Evolutionary conservation across 2,113 vertebrate species (phyloP).

Genomic region (Tauraco erythrolophus): DNA sequence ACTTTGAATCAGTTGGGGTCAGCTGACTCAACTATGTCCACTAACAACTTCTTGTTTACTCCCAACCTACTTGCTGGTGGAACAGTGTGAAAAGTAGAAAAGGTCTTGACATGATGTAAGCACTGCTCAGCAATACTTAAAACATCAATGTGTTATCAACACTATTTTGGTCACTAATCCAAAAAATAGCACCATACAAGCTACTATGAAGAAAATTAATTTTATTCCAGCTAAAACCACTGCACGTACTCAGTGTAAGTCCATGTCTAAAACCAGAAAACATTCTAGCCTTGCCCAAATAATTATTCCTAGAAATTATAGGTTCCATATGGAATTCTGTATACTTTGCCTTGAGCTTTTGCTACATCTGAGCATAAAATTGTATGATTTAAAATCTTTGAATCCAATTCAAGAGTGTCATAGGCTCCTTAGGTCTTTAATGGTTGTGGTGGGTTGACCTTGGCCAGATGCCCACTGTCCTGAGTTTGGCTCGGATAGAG

Average conservation of each 20-base stretch:
- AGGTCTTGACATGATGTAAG: background rate
- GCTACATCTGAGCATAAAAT: background rate
- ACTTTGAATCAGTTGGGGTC: background rate
- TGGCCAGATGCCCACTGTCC: background rate
- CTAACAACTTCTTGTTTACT: accelerated
- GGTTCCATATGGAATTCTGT: background rate
- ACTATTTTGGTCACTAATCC: background rate
- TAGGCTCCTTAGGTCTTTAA: background rate
- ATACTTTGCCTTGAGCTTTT: background rate
- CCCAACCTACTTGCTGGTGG: accelerated
- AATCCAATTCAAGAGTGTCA: background rate
- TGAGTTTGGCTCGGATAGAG: too few relatives aligned
- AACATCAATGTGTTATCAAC: background rate
- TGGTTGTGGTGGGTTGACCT: background rate
- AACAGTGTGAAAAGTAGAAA: background rate
- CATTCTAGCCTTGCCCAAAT: background rate
- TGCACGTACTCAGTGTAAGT: background rate
- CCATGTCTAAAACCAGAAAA: background rate
- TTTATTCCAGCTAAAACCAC: background rate
- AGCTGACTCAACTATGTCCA: background rate
- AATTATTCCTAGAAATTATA: background rate
- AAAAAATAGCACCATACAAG: background rate
- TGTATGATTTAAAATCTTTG: background rate
- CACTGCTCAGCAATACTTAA: background rate
- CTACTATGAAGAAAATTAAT: background rate